phyloP scores from a whole-genome alignment of 2,888 invertebrate genomes.

The Ophraella communa region DNA sequence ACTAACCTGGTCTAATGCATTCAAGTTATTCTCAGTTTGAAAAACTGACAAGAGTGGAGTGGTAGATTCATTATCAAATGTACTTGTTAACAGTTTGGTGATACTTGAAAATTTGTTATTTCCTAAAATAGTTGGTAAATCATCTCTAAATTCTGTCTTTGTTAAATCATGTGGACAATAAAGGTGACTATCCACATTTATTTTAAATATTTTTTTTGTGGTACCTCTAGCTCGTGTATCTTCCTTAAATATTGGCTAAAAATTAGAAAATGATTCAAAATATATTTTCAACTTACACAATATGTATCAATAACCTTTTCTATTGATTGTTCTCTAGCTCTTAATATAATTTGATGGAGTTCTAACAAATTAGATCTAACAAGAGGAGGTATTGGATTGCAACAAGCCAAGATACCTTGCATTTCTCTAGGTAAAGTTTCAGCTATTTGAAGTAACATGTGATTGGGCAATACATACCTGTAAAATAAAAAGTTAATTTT shows the following conservation, averaged over 20 bases:
- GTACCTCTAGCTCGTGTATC: constrained; percentile 55
- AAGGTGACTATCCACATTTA: constrained; percentile 64
- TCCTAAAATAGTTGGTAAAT: constrained; percentile 63
- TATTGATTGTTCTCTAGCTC: constrained; percentile 73
- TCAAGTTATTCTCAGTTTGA: constrained; percentile 46
- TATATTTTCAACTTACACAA: background rate
- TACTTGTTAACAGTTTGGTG: background rate
- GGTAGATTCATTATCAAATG: constrained; percentile 41
- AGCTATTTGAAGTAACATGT: constrained; percentile 91
- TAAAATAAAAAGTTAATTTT: constrained; percentile 33
- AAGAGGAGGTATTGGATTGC: constrained; percentile 88
- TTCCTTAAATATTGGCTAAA: constrained; percentile 62
- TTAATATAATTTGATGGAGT: constrained; percentile 71
- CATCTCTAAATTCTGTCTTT: constrained; percentile 64
- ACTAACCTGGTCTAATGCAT: constrained; percentile 34
- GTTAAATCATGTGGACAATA: constrained; percentile 70
- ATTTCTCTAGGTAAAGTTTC: constrained; percentile 88
- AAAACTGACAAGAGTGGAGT: constrained; percentile 48
- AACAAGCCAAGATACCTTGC: constrained; percentile 92
- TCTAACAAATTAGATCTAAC: constrained; percentile 64
- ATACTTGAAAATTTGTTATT: constrained; percentile 20
- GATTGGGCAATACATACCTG: constrained; percentile 92
- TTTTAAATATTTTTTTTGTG: constrained; percentile 52
- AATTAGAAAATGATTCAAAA: constrained; percentile 21
- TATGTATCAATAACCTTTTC: constrained; percentile 59